Evolutionary conservation across 2,113 vertebrate genomes (phyloP), one percentile per base, ranked within the genome.

Genomic region (Capreolus pygargus): DNA sequence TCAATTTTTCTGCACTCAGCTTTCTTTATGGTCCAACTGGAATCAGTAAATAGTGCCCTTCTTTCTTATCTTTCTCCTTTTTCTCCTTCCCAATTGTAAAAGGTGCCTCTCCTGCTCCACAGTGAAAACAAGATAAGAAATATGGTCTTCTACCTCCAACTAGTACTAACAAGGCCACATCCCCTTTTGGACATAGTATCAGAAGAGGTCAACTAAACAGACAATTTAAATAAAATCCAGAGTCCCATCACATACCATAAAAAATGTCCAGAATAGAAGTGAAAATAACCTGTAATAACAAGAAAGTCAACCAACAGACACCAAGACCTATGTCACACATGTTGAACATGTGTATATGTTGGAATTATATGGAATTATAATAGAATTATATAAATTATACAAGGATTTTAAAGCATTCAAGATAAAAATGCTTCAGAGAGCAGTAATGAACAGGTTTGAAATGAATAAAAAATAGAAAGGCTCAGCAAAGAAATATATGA

Each of bases 361-460:
- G n/a, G 45, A 92, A 95, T 61, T 82, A 50, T 54, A 92, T 89
- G 30, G 39, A 92, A 94, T 61, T 86, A 47, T 45, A 91, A 89
- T 33, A 15, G 61, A 64, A 67, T 67, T 70, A 11, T 21, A 36
- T 36, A 70, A 21, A 36, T 36, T 70, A 70, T 78, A 92, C 47
- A 87, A 86, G 2, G 9, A 95, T 86, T 94, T 97, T 96, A 39
- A 96, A 96, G 17, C 39, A 61, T 92, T 81, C 88, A 55, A 61
- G 39, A 86, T 57, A 95, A 94, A 97, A 88, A 91, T 54, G 17
- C 43, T 89, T 87, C 74, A 89, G 91, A 94, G 52, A 95, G 27
- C 50, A 95, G 36, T 89, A 86, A 90, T 60, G 33, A 89, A 83
- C 50, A 92, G 60, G 23, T 36, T 96, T 95, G 58, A 90, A 97